Conservation (phyloP, 2,797 vertebrate genomes). For the Streptopelia turtur region DNA sequence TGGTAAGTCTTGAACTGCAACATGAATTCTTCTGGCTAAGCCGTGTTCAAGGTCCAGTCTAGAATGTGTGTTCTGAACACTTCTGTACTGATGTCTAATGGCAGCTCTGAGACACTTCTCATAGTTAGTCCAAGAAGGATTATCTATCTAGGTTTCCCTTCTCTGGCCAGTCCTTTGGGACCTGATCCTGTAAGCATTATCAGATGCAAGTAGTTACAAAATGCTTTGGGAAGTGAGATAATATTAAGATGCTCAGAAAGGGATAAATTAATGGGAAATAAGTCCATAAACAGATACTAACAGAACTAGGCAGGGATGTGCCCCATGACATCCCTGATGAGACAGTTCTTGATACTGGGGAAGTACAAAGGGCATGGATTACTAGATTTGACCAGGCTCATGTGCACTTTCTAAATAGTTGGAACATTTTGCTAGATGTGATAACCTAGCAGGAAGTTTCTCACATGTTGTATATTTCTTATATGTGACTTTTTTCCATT, state of each 20-base stretch:
- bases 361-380: neutral
- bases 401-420: neutral
- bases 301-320: neutral
- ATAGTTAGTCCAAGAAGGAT: neutral
- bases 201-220: neutral
- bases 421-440: neutral
- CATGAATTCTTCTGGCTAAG: neutral
- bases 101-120: neutral
- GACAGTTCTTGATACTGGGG: neutral
- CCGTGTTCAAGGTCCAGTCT: neutral
- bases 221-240: conserved; percentile 9
- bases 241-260: neutral
- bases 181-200: neutral
- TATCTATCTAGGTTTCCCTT: neutral
- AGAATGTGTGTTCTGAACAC: neutral
- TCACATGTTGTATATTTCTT: neutral
- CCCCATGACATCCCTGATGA: neutral
- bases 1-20: neutral
- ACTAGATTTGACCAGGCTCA: neutral
- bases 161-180: neutral
- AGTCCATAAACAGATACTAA: neutral
- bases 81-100: neutral
- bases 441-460: neutral
- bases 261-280: neutral
- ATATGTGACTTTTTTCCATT: neutral